Conservation (phyloP, 2,888 invertebrate genomes). For the Hymenopus coronatus region DNA sequence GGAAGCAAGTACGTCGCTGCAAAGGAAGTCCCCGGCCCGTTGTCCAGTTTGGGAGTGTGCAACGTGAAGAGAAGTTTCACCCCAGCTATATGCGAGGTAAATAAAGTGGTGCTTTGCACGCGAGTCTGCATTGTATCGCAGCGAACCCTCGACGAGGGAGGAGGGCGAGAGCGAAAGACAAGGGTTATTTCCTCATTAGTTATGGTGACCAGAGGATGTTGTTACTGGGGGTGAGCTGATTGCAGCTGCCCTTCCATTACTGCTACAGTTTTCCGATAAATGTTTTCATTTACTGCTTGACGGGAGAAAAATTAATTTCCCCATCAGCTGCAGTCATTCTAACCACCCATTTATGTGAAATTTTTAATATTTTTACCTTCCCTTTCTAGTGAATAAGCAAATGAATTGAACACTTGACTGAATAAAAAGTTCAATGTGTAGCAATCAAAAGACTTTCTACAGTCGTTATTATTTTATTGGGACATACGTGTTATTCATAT, state of each 20-base stretch:
- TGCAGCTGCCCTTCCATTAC: not conserved
- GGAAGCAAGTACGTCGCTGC: not conserved
- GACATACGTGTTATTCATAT: too few relatives aligned
- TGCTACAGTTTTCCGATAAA: not conserved
- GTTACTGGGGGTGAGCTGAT: not conserved
- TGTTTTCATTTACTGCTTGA: not conserved
- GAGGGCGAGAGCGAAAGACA: not conserved
- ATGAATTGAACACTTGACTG: too few relatives aligned
- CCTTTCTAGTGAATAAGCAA: too few relatives aligned
- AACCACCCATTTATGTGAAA: not conserved
- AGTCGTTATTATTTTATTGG: too few relatives aligned
- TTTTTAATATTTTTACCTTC: not conserved
- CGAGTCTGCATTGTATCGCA: not conserved
- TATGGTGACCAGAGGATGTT: constrained; percentile 12
- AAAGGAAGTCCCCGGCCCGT: not conserved
- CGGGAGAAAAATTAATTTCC: not conserved
- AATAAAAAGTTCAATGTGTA: too few relatives aligned
- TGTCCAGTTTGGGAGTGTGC: not conserved
- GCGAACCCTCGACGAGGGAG: not conserved
- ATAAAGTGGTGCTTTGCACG: constrained; percentile 16
- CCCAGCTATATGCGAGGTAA: not conserved
- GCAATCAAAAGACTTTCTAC: too few relatives aligned
- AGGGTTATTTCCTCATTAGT: constrained; percentile 17
- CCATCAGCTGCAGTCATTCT: not conserved
- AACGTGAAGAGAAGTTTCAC: not conserved